These are phyloP conservation scores for Nannospalax galili DNA, from an alignment of 2,113 vertebrate species.

Conservation along the genomic window DNA sequence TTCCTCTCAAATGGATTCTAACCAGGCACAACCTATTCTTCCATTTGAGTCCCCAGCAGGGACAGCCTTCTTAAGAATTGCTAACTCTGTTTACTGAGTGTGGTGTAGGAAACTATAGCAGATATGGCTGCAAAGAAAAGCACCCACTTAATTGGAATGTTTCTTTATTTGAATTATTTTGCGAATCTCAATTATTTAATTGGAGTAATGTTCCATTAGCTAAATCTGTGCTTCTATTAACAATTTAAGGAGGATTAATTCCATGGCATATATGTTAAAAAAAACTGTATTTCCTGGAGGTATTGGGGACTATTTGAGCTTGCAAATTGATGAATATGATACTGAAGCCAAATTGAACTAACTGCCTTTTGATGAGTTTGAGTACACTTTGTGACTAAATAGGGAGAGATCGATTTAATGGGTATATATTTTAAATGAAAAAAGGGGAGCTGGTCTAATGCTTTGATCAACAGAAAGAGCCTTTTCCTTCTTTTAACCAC, in stretches of 20 bases:
- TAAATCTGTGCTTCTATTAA: slow-evolving; percentile 25
- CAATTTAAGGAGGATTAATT: not conserved
- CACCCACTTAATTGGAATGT: not conserved
- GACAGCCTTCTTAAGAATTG: not conserved
- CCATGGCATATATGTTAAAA: not conserved
- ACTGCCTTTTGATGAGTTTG: slow-evolving; percentile 39
- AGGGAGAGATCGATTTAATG: slow-evolving; percentile 26
- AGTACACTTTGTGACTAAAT: slow-evolving; percentile 27
- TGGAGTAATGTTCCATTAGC: slow-evolving; percentile 43
- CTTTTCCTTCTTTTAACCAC: not conserved
- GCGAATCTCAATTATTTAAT: slow-evolving; percentile 46
- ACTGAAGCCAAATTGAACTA: slow-evolving; percentile 7
- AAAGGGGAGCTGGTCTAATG: not conserved
- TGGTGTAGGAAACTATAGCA: not conserved
- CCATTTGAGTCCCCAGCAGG: slow-evolving; percentile 26
- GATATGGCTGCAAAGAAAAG: slow-evolving; percentile 16
- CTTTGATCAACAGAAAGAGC: not conserved
- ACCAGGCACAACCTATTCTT: slow-evolving; percentile 32
- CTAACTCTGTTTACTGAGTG: slow-evolving; percentile 29
- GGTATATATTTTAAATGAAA: slow-evolving; percentile 42
- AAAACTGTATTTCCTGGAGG: not conserved
- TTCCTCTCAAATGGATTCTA: slow-evolving; percentile 52
- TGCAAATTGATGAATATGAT: slow-evolving; percentile 29
- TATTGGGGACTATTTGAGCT: slow-evolving; percentile 17
- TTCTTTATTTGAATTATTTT: slow-evolving; percentile 46